A percentile compares a stretch with the other conserved stretches of the same genome.
Evolutionary conservation across 2,888 invertebrate genomes (phyloP).

Genomic region (Thera obeliscata): DNA sequence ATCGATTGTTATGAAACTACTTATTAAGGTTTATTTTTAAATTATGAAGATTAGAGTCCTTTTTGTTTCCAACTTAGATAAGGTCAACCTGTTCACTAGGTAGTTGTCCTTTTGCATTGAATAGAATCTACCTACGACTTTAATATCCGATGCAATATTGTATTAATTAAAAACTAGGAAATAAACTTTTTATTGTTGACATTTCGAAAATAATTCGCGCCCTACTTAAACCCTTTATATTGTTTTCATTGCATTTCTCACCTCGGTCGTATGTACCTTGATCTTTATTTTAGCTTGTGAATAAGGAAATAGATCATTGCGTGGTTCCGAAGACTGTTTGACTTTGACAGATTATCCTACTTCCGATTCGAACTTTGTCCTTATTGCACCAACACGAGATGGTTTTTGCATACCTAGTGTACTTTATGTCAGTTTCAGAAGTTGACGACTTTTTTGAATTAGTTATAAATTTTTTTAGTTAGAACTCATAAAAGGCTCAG

Average conservation of each 20-base stretch:
- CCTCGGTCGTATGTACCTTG: slow-evolving; percentile 13
- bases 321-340: slow-evolving; percentile 29
- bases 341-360: slow-evolving; percentile 30
- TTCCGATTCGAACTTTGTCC: slow-evolving; percentile 27
- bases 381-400: background rate
- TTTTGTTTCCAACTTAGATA: too few relatives aligned
- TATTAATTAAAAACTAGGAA: slow-evolving; percentile 27
- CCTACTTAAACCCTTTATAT: slow-evolving; percentile 24
- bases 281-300: slow-evolving; percentile 21
- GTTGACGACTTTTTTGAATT: too few relatives aligned
- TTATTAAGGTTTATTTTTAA: slow-evolving; percentile 1
- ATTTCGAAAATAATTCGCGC: slow-evolving; percentile 25
- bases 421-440: background rate
- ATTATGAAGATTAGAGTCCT: background rate
- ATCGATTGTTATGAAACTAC: background rate
- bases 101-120: slow-evolving; percentile 49
- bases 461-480: too few relatives aligned
- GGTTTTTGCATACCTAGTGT: too few relatives aligned
- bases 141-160: slow-evolving; percentile 17
- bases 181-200: slow-evolving; percentile 24
- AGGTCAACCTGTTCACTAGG: slow-evolving; percentile 33
- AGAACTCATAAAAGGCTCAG: too few relatives aligned
- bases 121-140: slow-evolving; percentile 12
- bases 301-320: slow-evolving; percentile 27
- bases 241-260: slow-evolving; percentile 14